Base-by-base conservation (phyloP, 2,888 invertebrate genomes). In the Eristalis intricaria region DNA sequence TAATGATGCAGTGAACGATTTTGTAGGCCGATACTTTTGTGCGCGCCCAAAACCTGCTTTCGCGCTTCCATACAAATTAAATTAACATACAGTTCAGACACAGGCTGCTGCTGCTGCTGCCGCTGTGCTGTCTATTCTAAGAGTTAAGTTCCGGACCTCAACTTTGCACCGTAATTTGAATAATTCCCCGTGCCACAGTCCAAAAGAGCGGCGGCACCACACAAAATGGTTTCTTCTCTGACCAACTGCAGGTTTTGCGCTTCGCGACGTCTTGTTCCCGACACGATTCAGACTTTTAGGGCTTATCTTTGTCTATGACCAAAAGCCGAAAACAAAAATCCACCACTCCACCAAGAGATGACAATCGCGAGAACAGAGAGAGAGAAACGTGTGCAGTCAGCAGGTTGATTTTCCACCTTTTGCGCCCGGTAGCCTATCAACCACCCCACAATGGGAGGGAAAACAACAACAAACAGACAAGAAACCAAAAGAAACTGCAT, bases 21-120 rank as follows among this genome's bases (percentile, higher is more conserved):
- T 87, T 69, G 83, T 87, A 79, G 87, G 76, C 84, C 64, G 87
- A 75, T 79, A 80, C 87, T 84, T 80, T 80, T 50, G 87, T 87
- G 84, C 84, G 87, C 87, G 80, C 87, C 84, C 84, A 87, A 87
- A 87, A 87, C 87, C 87, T 84, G 84, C 79, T 87, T 84, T 84
- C 79, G 87, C 80, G 79, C 87, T 87, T 84, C 79, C 64, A 87
- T 83, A 84, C 84, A 87, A 87, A 87, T 87, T 84, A 84, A 87
- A 87, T 87, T 87, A 84, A 79, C 84, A 87, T 84, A 87, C 76
- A 80, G 84, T 87, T 87, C 79, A 82, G 73, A 56, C 70, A 38
- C 13, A 38, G 71, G 38, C 23, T 58, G 65, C 26, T n/a, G n/a
- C n/a, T n/a, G 32, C 64, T 13, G 15, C 10, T 65, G 35, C 40